These are phyloP conservation scores for Platycnemis pennipes DNA, from an alignment of 2,888 invertebrate species.

Conservation along the genomic window DNA sequence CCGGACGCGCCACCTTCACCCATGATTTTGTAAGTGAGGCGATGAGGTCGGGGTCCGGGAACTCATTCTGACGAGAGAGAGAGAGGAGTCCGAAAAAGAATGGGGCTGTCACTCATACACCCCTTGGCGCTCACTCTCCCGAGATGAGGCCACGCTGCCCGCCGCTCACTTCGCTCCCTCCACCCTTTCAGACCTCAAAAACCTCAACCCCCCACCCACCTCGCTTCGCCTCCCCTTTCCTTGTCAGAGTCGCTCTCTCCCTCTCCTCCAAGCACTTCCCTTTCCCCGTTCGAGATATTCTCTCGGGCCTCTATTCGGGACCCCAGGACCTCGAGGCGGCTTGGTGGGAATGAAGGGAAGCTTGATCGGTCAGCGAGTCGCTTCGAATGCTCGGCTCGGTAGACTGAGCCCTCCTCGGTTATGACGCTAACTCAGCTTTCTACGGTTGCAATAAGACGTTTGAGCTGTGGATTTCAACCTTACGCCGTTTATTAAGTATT, in stretches of 20 bases:
- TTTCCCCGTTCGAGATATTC: background rate
- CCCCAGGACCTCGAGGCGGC: no score
- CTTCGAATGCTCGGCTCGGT: no score
- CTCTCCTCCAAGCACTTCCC: no score
- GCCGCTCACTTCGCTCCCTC: background rate
- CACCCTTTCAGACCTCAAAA: background rate
- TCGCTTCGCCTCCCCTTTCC: background rate
- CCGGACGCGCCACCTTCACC: background rate
- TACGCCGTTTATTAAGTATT: no score
- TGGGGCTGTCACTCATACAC: constrained; percentile 38
- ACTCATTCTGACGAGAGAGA: constrained; percentile 39
- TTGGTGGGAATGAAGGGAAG: no score
- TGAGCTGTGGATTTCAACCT: no score
- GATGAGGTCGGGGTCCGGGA: constrained; percentile 26
- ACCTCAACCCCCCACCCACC: background rate
- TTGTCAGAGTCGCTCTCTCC: background rate
- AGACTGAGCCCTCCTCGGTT: no score
- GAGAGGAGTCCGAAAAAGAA: constrained; percentile 34
- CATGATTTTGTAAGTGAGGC: constrained; percentile 35
- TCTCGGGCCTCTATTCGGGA: no score
- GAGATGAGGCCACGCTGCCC: background rate
- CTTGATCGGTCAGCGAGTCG: no score
- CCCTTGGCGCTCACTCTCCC: no score
- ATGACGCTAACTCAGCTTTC: no score
- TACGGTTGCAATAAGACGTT: no score